Base-by-base conservation (phyloP, 2,113 vertebrate species). In the Perca schrenkii region DNA sequence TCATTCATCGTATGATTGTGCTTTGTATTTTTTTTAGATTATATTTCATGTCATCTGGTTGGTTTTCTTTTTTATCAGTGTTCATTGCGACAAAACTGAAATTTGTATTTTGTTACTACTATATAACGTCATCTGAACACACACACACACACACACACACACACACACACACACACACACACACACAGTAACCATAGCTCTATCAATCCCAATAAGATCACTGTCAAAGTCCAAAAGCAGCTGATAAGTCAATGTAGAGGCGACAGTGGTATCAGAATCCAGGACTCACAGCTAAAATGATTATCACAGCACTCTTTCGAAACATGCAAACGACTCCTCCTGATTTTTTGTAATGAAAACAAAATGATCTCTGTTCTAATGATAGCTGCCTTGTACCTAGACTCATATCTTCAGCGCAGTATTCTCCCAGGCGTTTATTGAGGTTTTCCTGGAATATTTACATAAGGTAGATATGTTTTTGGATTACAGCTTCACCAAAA, bases 151-250 rank as follows among this genome's bases (percentile, higher is more conserved):
- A 43, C 36, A 40, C 36, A 40, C 36, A 40, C 36, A 40, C 36
- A 28, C 31, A 58, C 36, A 12, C 17, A 62, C 8, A 12, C 17
- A 62, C 60, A 36, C 58, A n/a, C 16, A 62, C 47, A 53, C 13
- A 49, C 22, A 34, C 28, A 53, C 2, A 1, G 14, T 13, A 28
- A 15, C 25, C 6, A 2, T 8, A 46, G 17, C 34, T 19, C 52
- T 19, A 10, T 57, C n/a, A 2, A n/a, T 21, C 25, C 68, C 22
- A 28, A 56, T 74, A 36, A 52, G 10, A 77, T 80, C 25, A 49
- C 28, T 61, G 62, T 46, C 87, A 91, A 89, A 88, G 91, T 92
- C 86, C 86, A 81, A 1, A 11, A 52, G 8, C 66, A 71, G 74
- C 63, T 78, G 60, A 89, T 80, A 72, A 65, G 64, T 67, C 28